Conservation (phyloP, 2,888 invertebrate genomes). For the Rugalucina vietnamica region DNA sequence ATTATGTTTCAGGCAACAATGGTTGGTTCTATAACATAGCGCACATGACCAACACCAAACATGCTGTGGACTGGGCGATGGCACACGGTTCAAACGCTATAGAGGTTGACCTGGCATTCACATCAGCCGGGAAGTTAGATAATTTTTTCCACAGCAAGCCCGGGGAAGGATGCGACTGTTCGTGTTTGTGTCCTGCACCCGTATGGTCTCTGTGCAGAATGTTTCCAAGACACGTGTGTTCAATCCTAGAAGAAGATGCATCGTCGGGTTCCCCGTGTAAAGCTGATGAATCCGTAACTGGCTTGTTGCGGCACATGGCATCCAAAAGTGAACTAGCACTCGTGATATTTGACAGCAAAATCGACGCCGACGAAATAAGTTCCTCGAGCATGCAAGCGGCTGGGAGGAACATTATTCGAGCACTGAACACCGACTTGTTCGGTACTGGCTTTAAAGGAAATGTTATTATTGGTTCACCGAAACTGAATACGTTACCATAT, state of each 20-base stretch:
- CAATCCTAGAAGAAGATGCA: constrained; percentile 11
- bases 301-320: neutral
- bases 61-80: constrained; percentile 20
- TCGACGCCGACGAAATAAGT: constrained; percentile 7
- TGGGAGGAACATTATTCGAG: neutral
- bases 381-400: neutral
- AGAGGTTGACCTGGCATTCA: constrained; percentile 24
- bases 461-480: constrained; percentile 22
- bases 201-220: neutral
- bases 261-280: neutral
- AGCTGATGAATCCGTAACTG: neutral
- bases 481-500: constrained; percentile 17
- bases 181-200: constrained; percentile 26
- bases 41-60: constrained; percentile 21
- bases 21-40: constrained; percentile 33
- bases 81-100: constrained; percentile 25
- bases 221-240: neutral
- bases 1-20: too few species aligned
- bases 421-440: neutral
- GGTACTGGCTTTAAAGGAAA: constrained; percentile 8
- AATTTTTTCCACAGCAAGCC: constrained; percentile 2
- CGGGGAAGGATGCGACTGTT: constrained; percentile 29
- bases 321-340: constrained; percentile 6
- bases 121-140: neutral
- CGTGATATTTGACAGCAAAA: constrained; percentile 29